Evolutionary conservation across 2,797 vertebrate species (phyloP), one percentile per base, ranked within the genome.

Genomic region (Limnodromus scolopaceus): DNA sequence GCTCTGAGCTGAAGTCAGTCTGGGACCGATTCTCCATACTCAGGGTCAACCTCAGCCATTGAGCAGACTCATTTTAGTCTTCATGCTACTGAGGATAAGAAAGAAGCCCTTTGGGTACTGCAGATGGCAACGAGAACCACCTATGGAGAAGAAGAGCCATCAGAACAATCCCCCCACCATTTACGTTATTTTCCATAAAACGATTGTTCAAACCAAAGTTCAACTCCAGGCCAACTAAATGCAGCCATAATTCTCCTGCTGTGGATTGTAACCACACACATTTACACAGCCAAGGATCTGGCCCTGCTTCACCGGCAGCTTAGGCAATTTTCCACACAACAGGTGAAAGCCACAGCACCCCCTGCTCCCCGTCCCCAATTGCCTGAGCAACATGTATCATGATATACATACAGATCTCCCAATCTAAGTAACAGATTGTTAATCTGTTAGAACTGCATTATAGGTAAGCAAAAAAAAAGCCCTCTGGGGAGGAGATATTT

Each of bases 71-170:
- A n/a, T 45, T 66, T 41, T 14, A 34, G 28, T 36, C 39, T 46
- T 57, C 0, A 0, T 61, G 63, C 10, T 55, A 1, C 61, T 24
- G 36, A 5, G 34, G 38, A 3, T 16, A 38, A 51, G 54, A 61
- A 48, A 74, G 53, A n/a, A 30, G 27, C 34, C 27, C 25, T 65
- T 11, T 63, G 77, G 46, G 13, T 39, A 3, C 49, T 45, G 82
- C 36, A 77, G 68, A 4, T 6, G 32, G 51, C 68, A 66, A 19
- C 0, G 4, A 63, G 39, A 76, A 12, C n/a, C 41, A 51, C 39
- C 46, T 4, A 0, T 2, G 30, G 39, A 72, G 6, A 6, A 36
- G 39, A 69, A 72, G 19, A 4, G 34, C 63, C 34, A 39, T 9
- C 30, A 70, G 54, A 65, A 78, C n/a, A 7, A 60, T n/a, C 16